Evolutionary conservation across 2,888 invertebrate genomes (phyloP).

Genomic region (Lacanobia oleracea): DNA sequence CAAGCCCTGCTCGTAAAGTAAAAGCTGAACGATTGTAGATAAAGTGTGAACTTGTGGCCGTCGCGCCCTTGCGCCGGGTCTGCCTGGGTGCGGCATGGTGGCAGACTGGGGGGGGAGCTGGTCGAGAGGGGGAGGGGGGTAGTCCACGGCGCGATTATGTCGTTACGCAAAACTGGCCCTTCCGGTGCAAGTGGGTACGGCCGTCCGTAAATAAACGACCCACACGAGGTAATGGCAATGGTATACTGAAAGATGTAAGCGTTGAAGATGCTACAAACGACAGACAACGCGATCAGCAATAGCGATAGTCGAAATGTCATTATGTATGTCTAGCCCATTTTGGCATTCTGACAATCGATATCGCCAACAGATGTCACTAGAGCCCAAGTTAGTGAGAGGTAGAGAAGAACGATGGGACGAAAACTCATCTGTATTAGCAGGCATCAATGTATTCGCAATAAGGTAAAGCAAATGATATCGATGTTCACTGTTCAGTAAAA

Average conservation of each 20-base stretch:
- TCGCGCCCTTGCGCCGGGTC: slow-evolving; percentile 45
- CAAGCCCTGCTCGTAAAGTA: slow-evolving; percentile 22
- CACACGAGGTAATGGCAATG: slow-evolving; percentile 14
- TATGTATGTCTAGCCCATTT: not conserved
- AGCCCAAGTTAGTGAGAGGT: not conserved
- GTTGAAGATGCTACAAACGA: not conserved
- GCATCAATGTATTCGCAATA: not conserved
- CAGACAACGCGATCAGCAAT: too few relatives aligned
- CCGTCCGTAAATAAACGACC: slow-evolving; percentile 49
- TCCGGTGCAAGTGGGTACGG: slow-evolving; percentile 64
- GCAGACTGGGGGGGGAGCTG: slow-evolving; percentile 18
- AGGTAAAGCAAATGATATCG: too few relatives aligned
- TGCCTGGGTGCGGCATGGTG: slow-evolving; percentile 42
- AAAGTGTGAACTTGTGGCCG: slow-evolving; percentile 57
- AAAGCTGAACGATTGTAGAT: slow-evolving; percentile 21
- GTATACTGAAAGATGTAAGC: slow-evolving; percentile 16
- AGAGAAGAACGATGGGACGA: not conserved
- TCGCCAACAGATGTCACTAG: too few relatives aligned
- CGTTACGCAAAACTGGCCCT: slow-evolving; percentile 62
- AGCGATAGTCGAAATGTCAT: too few relatives aligned
- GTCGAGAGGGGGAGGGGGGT: not conserved
- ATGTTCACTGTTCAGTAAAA: too few relatives aligned
- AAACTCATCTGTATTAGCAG: not conserved
- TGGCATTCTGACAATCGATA: too few relatives aligned
- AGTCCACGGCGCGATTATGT: slow-evolving; percentile 58